phyloP scores from a whole-genome alignment of 2,113 vertebrate species.

The Coregonus clupeaformis region DNA sequence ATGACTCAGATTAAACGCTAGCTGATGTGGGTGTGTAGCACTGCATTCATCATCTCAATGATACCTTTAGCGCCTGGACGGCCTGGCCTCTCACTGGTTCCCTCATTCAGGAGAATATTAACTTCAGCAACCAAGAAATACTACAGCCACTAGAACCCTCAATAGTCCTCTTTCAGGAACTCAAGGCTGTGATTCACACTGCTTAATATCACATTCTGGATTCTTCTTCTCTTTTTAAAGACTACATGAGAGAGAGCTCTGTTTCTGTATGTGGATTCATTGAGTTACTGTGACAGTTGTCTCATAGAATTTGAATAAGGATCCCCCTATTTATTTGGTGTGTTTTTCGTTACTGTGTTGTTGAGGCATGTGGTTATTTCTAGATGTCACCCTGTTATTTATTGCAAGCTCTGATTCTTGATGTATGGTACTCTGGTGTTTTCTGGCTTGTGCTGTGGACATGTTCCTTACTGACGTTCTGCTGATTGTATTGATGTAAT shows the following conservation, averaged over 20 bases:
- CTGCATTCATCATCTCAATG: constrained; percentile 62
- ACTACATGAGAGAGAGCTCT: background rate
- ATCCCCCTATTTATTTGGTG: too few species aligned
- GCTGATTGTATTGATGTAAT: too few species aligned
- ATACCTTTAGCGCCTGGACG: constrained; percentile 62
- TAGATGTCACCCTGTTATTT: too few species aligned
- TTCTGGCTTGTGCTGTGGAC: too few species aligned
- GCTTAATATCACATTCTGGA: background rate
- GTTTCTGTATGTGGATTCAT: background rate
- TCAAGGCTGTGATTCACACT: background rate
- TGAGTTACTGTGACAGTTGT: background rate
- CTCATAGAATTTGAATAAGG: too few species aligned
- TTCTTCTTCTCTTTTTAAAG: background rate
- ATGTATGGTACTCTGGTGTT: too few species aligned
- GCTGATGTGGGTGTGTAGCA: constrained; percentile 47
- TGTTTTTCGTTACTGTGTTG: too few species aligned
- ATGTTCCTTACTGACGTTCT: too few species aligned
- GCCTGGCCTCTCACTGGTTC: constrained; percentile 18
- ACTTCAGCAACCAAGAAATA: constrained; percentile 38
- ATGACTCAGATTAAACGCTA: constrained; percentile 67
- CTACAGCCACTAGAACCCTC: constrained; percentile 14
- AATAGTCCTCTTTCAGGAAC: background rate
- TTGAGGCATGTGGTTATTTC: too few species aligned
- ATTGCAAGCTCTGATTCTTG: too few species aligned
- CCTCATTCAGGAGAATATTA: constrained; percentile 62